Evolutionary conservation across 2,888 invertebrate genomes (phyloP), one percentile per base, ranked within the genome.

Genomic region (Epinotia brunnichana): DNA sequence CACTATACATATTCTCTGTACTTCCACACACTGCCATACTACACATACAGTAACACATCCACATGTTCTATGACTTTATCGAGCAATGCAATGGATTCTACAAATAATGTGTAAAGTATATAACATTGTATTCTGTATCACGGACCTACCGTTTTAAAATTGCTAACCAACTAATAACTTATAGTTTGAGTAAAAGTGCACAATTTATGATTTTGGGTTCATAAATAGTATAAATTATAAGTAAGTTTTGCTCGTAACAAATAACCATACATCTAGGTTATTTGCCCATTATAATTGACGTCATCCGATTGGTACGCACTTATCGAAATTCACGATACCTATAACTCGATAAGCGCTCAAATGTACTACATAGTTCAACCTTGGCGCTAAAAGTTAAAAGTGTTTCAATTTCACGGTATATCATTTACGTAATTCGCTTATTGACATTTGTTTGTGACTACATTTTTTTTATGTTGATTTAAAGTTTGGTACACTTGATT

Each of bases 101-200:
- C 88, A 84, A 77, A 79, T 81, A 88, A 83, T 57, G 90, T 92
- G 92, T 92, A 92, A 92, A 85, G 92, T 92, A 92, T 91, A 87
- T 80, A 81, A 77, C 29, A 53, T 21, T 39, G 41, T 67, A 57
- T 62, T 54, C 48, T 63, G n/a, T 51, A 24, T 57, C 15, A n/a
- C 24, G 35, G 35, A 35, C n/a, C 7, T 19, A 35, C 53, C 19
- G 17, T 19, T 35, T 53, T 41, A 10, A 56, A 66, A 66, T 56
- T 66, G 35, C 66, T 66, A 66, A 39, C 48, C 24, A 39, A 57
- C 13, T 35, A 19, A 29, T 35, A n/a, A n/a, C n/a, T 15, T 29
- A 35, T 7, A 15, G 1, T 51, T 15, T 13, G 24, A n/a, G n/a
- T n/a, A n/a, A n/a, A n/a, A n/a, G n/a, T n/a, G n/a, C n/a, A n/a